A percentile compares a stretch with the other conserved stretches of the same genome.
Evolutionary conservation across 2,888 invertebrate genomes (phyloP).

Genomic region (Synanthedon andrenaeformis): DNA sequence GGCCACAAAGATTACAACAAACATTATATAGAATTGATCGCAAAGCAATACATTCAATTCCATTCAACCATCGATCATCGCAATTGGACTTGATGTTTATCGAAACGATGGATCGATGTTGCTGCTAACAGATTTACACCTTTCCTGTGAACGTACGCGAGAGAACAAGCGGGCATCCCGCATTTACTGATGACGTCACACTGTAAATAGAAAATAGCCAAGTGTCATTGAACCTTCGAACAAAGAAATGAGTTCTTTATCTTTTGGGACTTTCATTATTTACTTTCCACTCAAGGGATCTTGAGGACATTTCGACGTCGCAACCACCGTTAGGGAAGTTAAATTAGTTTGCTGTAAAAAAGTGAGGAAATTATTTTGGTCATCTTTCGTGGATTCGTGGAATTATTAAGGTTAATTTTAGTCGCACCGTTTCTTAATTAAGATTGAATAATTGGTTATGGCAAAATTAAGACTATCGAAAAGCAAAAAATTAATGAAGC

Average conservation of each 20-base stretch:
- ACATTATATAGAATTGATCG: neutral
- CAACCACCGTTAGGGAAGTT: too few species aligned
- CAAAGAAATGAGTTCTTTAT: neutral
- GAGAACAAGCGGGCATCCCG: neutral
- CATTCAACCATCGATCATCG: neutral
- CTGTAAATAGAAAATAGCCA: neutral
- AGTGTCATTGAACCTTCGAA: neutral
- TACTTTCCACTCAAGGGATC: neutral
- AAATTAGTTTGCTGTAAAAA: too few species aligned
- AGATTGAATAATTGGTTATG: too few species aligned
- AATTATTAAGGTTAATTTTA: too few species aligned
- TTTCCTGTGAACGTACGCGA: neutral
- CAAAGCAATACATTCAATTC: neutral
- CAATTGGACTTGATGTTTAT: neutral
- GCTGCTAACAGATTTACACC: constrained; percentile 2
- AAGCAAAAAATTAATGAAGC: too few species aligned
- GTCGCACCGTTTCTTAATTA: too few species aligned
- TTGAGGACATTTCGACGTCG: neutral
- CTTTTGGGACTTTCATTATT: neutral
- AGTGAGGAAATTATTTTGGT: too few species aligned
- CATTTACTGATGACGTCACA: neutral
- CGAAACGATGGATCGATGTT: constrained; percentile 1
- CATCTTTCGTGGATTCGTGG: too few species aligned
- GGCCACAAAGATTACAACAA: neutral
- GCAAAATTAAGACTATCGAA: too few species aligned